A percentile compares a stretch with the other conserved stretches of the same genome.
These are phyloP conservation scores for Pteruthius melanotis DNA, from an alignment of 2,113 vertebrate species.

Conservation along the genomic window DNA sequence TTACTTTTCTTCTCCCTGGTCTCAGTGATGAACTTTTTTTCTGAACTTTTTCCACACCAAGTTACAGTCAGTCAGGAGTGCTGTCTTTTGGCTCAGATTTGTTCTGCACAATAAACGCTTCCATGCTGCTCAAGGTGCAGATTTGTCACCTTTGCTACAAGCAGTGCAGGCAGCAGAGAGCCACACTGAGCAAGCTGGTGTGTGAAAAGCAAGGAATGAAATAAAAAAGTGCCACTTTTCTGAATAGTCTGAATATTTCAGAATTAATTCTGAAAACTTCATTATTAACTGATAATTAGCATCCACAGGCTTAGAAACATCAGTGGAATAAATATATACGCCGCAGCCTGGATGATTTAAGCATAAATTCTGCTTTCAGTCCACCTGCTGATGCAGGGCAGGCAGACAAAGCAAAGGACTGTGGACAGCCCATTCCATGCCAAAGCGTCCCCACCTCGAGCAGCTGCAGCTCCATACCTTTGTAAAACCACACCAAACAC, in stretches of 20 bases:
- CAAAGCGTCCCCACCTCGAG: not conserved
- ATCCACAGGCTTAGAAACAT: not conserved
- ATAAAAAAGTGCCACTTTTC: not conserved
- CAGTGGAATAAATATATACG: not conserved
- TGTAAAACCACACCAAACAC: not conserved
- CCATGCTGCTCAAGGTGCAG: not conserved
- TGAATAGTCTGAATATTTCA: too few species aligned
- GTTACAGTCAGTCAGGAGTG: not conserved
- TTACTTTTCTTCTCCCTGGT: not conserved
- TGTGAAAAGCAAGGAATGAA: not conserved
- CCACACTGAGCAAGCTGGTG: rapidly evolving
- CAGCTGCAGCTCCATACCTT: not conserved
- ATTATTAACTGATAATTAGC: not conserved
- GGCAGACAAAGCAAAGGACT: not conserved
- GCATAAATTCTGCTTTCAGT: not conserved
- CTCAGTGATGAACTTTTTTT: not conserved
- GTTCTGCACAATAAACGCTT: not conserved
- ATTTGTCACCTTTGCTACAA: not conserved
- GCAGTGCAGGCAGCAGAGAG: not conserved
- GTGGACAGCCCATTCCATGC: not conserved
- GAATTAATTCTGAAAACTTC: not conserved
- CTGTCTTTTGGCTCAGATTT: not conserved
- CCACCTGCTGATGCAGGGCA: not conserved
- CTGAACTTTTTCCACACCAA: not conserved
- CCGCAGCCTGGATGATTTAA: not conserved